Conservation (phyloP, 2,797 vertebrate species). For the Urosaurus nigricauda region DNA sequence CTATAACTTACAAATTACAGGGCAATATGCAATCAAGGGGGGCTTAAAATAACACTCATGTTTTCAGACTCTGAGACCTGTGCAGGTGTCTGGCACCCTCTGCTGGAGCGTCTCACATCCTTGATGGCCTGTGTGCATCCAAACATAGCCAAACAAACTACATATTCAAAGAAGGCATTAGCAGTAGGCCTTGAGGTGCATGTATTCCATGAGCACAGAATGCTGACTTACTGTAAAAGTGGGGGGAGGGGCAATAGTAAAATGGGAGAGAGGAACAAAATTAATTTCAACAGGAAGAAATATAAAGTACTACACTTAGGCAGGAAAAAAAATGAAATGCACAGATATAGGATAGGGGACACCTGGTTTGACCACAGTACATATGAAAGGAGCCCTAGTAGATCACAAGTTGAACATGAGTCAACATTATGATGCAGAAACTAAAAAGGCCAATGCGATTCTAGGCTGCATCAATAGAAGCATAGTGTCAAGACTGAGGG, state of each 20-base stretch:
- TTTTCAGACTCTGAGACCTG: background rate
- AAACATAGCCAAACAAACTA: background rate
- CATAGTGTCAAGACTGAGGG: too few relatives aligned
- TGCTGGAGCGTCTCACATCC: background rate
- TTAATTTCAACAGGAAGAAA: too few relatives aligned
- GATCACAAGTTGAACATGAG: too few relatives aligned
- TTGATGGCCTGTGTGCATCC: background rate
- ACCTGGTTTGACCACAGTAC: too few relatives aligned
- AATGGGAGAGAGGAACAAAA: background rate
- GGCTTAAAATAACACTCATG: background rate
- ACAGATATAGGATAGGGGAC: too few relatives aligned
- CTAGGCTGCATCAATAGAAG: too few relatives aligned
- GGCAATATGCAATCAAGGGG: background rate
- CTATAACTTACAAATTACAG: background rate
- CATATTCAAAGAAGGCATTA: background rate
- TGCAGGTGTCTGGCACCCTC: background rate
- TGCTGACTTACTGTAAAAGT: background rate
- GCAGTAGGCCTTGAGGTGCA: background rate
- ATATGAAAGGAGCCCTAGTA: too few relatives aligned
- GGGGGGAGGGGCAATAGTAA: background rate
- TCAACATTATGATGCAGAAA: too few relatives aligned
- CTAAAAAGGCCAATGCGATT: too few relatives aligned
- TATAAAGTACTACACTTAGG: too few relatives aligned
- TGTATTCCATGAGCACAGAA: background rate
- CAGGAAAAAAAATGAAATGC: too few relatives aligned